Base-by-base conservation (phyloP, 2,113 vertebrate genomes). In the Andinoacara biseriatus region DNA sequence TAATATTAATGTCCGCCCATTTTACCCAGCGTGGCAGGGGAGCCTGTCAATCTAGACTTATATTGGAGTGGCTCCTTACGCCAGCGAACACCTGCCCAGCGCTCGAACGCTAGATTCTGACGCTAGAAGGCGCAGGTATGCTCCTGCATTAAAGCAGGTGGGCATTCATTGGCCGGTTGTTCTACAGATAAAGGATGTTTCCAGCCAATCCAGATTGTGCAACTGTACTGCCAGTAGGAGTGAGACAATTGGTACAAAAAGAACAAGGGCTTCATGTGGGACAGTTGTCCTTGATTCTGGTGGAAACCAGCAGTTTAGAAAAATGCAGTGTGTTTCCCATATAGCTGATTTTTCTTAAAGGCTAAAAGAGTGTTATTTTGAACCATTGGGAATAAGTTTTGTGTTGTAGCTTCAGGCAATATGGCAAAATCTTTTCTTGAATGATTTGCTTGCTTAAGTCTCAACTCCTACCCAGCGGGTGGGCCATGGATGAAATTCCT, bases 1-100 rank as follows among this genome's bases (percentile, higher is more conserved):
- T 93, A 94, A 95, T 94, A 95, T 95, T 95, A 94, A 95, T 94
- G 92, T 82, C 89, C 82, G 59, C 84, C 92, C 87, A 90, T 93
- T 94, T 92, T n/a, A 78, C 92, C 91, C 90, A 91, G 76, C 81
- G 22, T 94, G 94, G 88, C 75, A 91, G 91, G 85, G 67, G 90
- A 92, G 83, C 86, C 90, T 94, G 93, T 94, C 94, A 93, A 90
- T 95, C 93, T 82, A 77, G 80, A 58, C 87, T 82, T 86, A 65
- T 77, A 76, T 82, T 89, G 86, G 78, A 90, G 60, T 49, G 86
- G 82, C 76, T 85, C 76, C 74, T 61, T 58, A 62, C 72, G 59
- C 65, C 78, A 76, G 74, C 77, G 43, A 81, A 88, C 86, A 85
- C 87, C 86, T 82, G 87, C 79, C 87, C 54, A 80, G 63, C 49